Evolutionary conservation across 2,113 vertebrate species (phyloP).

Genomic region (Diadophis punctatus): DNA sequence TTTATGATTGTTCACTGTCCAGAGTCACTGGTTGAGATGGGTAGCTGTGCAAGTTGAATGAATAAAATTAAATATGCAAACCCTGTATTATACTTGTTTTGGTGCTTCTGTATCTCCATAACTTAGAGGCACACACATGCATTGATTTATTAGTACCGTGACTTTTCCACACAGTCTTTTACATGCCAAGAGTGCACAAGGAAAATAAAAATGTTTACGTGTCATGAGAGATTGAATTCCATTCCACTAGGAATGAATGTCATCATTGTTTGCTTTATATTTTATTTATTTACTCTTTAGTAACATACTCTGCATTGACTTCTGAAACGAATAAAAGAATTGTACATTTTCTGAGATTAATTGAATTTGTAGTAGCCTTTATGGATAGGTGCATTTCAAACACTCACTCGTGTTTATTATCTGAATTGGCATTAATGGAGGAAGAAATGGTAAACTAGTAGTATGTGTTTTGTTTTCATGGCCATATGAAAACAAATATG

Average conservation of each 20-base stretch:
- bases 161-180: not conserved
- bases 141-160: not conserved
- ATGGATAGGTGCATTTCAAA: not conserved
- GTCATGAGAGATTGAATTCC: not conserved
- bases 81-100: not conserved
- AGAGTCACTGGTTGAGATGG: too few relatives aligned
- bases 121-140: not conserved
- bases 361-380: not conserved
- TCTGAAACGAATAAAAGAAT: not conserved
- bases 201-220: not conserved
- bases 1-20: too few relatives aligned
- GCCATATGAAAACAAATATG: not conserved
- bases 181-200: not conserved
- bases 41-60: too few relatives aligned
- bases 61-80: too few relatives aligned
- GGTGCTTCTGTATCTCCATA: not conserved
- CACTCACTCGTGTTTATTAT: not conserved
- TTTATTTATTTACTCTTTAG: not conserved
- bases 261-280: not conserved
- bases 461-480: not conserved
- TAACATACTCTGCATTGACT: not conserved
- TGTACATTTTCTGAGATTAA: not conserved
- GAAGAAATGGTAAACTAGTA: not conserved
- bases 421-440: not conserved
- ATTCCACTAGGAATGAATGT: not conserved